These are phyloP conservation scores for Aphelinus atriplicis DNA, from an alignment of 1,140 invertebrate species.

Conservation along the genomic window DNA sequence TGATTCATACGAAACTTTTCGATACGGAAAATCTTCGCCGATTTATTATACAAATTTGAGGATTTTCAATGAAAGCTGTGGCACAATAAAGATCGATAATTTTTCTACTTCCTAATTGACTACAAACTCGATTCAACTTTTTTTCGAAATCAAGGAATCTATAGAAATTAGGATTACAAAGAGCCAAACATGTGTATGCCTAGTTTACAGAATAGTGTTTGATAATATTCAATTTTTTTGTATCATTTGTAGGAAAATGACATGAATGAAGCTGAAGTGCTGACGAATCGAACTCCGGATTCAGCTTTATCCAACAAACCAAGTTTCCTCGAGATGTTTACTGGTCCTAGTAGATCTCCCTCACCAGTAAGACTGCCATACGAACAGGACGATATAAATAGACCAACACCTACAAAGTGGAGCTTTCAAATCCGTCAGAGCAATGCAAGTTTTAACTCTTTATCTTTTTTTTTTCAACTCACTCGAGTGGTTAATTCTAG, in stretches of 20 bases:
- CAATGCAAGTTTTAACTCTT: constrained; percentile 46
- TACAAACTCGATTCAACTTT: too few species aligned
- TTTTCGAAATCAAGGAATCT: too few species aligned
- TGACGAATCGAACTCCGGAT: too few species aligned
- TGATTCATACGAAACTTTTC: too few species aligned
- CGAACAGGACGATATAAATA: constrained; percentile 57
- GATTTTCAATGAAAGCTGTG: too few species aligned
- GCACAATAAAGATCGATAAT: too few species aligned
- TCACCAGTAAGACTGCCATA: constrained; percentile 59
- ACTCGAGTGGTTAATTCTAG: not conserved
- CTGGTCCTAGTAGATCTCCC: constrained; percentile 61
- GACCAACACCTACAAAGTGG: constrained; percentile 63
- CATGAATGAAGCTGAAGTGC: constrained; percentile 7
- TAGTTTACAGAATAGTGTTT: not conserved
- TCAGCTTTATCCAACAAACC: too few species aligned
- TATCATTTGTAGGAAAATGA: constrained; percentile 56
- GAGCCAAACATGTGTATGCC: too few species aligned
- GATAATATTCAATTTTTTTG: not conserved
- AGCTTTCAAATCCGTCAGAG: constrained; percentile 56
- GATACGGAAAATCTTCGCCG: too few species aligned
- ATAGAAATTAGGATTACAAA: too few species aligned
- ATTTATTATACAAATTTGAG: too few species aligned
- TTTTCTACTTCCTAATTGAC: too few species aligned
- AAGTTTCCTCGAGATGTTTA: constrained; percentile 63
- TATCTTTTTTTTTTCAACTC: not conserved